Evolutionary conservation across 2,888 invertebrate genomes (phyloP), one percentile per base, ranked within the genome.

Genomic region (Tetropium fuscum): DNA sequence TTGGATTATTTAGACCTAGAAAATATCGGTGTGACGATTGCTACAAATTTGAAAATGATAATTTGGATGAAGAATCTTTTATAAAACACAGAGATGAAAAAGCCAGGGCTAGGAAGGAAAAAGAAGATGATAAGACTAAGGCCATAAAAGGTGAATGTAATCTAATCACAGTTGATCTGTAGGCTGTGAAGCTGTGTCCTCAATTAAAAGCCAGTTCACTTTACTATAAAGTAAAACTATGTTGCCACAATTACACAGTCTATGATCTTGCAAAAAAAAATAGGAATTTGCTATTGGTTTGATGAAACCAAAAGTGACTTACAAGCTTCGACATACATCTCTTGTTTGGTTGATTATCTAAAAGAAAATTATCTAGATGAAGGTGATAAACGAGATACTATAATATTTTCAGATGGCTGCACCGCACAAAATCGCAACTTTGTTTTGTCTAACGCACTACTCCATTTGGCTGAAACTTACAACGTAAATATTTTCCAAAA

Each of bases 211-310:
- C 69, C 20, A 65, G 59, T 20, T 57, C 53, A 58, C 34, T 66
- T 2, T 73, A 72, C 55, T 74, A 68, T 49, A 72, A 72, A 53
- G 69, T 66, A 3, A 75, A 74, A 57, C 55, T 75, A n/a, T 63
- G 62, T 11, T 65, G 68, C 7, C 73, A 74, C 49, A 73, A 75
- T 58, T 75, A 72, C 53, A 74, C 71, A 2, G 44, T 74, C 3
- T 73, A 58, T 30, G 53, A 75, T 58, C 20, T 72, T 15, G 53
- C 45, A 27, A 68, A 53, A 27, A n/a, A 48, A 63, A 5, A 53
- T 71, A 16, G 66, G 45, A 2, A 61, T 34, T 16, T 72, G 74
- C 48, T 74, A 67, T 45, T 74, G 71, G 72, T 67, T 63, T 43
- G 38, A 58, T 15, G 73, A 75, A 56, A 43, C 41, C 30, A 40